Conservation (phyloP, 1,140 invertebrate genomes). For the Sycobia sp. region DNA sequence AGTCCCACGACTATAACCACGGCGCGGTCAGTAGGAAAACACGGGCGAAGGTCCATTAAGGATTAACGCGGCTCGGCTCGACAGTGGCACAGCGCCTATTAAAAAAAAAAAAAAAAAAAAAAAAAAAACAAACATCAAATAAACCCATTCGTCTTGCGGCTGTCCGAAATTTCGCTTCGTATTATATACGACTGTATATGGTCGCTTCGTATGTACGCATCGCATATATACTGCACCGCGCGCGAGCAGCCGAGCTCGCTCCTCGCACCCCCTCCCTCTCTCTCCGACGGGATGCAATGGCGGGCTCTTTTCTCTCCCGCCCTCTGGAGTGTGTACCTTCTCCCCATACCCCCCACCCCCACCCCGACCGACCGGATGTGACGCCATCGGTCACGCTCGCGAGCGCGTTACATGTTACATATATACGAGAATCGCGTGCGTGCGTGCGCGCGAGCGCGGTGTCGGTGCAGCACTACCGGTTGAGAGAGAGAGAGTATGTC, state of each 20-base stretch:
- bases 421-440: not conserved
- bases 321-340: no score
- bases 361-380: conserved; percentile 18
- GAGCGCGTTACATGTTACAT: conserved; percentile 4
- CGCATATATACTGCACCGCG: no score
- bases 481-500: not conserved
- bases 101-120: conserved; percentile 1
- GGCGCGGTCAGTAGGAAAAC: no score
- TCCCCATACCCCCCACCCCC: no score
- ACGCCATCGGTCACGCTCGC: conserved; percentile 23
- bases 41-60: no score
- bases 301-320: not conserved
- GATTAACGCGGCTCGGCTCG: no score
- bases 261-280: not conserved
- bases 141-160: conserved; percentile 17
- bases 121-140: no score
- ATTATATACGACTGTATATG: no score
- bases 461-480: not conserved
- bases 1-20: no score
- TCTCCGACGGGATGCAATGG: not conserved
- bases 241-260: not conserved
- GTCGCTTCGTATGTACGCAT: no score
- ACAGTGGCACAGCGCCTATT: no score
- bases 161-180: not conserved
- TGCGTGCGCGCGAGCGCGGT: conserved; percentile 1